phyloP scores from a whole-genome alignment of 1,140 invertebrate species.

The Pygmarrhopalites habei region DNA sequence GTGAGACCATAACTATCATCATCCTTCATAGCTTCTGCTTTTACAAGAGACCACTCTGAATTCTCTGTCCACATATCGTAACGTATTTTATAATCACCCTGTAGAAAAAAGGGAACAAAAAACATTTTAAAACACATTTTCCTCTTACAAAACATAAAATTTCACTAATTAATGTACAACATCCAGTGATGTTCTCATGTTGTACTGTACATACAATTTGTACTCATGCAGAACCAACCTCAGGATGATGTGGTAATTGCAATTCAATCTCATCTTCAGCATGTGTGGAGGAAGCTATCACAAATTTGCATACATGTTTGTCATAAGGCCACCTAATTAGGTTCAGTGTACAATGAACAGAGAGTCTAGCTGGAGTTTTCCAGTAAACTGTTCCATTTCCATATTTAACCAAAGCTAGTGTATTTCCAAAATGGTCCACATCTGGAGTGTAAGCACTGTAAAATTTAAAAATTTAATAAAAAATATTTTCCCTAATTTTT shows the following conservation, averaged over 20 bases:
- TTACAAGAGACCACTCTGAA: slow-evolving; percentile 31
- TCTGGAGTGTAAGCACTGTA: slow-evolving; percentile 35
- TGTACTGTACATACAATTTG: background rate
- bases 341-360: slow-evolving; percentile 59
- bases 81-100: background rate
- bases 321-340: slow-evolving; percentile 65
- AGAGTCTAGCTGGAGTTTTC: slow-evolving; percentile 60
- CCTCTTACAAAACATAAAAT: background rate
- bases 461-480: background rate
- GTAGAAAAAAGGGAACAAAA: background rate
- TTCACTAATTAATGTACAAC: background rate
- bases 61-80: slow-evolving; percentile 10
- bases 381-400: slow-evolving; percentile 55
- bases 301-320: slow-evolving; percentile 57
- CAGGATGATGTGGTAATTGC: background rate
- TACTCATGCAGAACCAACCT: background rate
- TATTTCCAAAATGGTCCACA: slow-evolving; percentile 54
- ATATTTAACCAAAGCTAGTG: slow-evolving; percentile 53
- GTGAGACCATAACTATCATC: slow-evolving; percentile 41
- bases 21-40: slow-evolving; percentile 5
- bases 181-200: background rate
- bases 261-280: slow-evolving; percentile 55
- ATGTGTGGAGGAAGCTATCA: slow-evolving; percentile 63
- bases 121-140: background rate
- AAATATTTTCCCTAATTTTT: background rate